These are phyloP conservation scores for Morone chrysops DNA, from an alignment of 2,113 vertebrate genomes.

Conservation along the genomic window DNA sequence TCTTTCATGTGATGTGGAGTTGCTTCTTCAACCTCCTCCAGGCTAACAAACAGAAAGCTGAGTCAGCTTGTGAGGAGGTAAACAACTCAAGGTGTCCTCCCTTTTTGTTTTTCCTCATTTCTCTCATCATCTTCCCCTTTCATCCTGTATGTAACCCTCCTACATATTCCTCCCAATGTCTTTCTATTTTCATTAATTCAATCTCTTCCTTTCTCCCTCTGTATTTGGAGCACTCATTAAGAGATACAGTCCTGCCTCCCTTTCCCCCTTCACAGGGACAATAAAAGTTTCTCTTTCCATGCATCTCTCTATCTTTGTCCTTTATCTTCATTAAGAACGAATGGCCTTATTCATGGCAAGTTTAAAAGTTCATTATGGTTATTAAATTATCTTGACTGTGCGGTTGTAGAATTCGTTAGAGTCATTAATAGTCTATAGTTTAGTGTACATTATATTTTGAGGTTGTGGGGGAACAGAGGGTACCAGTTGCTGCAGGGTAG, in stretches of 20 bases:
- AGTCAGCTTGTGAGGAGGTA: constrained; percentile 9
- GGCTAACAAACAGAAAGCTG: constrained; percentile 17
- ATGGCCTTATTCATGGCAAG: no score
- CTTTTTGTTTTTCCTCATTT: constrained; percentile 1
- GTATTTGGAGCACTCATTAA: constrained; percentile 3
- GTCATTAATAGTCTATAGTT: neutral
- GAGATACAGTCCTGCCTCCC: neutral
- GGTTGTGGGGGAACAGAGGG: neutral
- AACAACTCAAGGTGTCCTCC: constrained; percentile 9
- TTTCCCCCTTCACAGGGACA: neutral
- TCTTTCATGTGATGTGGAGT: constrained; percentile 4
- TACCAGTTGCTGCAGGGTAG: constrained; percentile 8
- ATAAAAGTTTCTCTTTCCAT: neutral
- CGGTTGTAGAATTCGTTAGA: neutral
- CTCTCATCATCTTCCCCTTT: neutral
- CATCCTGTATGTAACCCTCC: neutral
- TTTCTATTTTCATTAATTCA: neutral
- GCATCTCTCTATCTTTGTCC: no score
- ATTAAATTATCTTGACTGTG: neutral
- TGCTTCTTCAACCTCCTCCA: constrained; percentile 1
- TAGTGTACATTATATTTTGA: neutral
- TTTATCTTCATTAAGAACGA: neutral
- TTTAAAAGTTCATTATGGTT: neutral
- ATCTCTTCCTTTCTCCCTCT: neutral
- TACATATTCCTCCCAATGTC: neutral